These are phyloP conservation scores for Fistularia tabacaria DNA, from an alignment of 2,797 vertebrate species.

Conservation along the genomic window DNA sequence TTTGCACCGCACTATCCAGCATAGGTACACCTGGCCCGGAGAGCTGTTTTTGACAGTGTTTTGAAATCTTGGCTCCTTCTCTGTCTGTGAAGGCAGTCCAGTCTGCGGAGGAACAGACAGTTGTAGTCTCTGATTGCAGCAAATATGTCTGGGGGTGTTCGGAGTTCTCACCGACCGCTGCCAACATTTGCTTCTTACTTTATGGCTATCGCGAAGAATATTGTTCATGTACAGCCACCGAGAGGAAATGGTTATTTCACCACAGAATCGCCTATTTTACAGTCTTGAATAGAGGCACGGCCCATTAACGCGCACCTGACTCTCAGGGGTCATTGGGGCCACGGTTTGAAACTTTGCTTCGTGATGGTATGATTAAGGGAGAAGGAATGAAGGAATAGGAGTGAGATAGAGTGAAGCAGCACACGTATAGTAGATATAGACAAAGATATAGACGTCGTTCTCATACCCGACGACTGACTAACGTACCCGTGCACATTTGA, in stretches of 20 bases:
- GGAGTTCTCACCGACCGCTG: background rate
- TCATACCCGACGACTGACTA: too few relatives aligned
- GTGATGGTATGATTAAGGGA: too few relatives aligned
- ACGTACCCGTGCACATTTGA: too few relatives aligned
- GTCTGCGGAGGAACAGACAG: slow-evolving; percentile 2
- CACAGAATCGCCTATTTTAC: slow-evolving; percentile 1
- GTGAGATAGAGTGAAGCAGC: too few relatives aligned
- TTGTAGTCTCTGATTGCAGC: slow-evolving; percentile 1
- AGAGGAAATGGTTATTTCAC: slow-evolving; percentile 2
- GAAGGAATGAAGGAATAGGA: too few relatives aligned
- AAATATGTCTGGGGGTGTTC: background rate
- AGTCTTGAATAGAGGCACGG: too few relatives aligned
- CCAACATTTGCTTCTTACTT: slow-evolving; percentile 6
- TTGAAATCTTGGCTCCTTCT: slow-evolving; percentile 8
- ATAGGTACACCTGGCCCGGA: slow-evolving; percentile 7
- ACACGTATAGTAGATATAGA: too few relatives aligned
- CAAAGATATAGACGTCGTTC: too few relatives aligned
- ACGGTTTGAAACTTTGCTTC: too few relatives aligned
- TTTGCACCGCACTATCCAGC: too few relatives aligned
- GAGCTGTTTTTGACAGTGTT: slow-evolving; percentile 14
- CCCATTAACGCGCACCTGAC: too few relatives aligned
- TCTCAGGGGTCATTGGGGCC: too few relatives aligned
- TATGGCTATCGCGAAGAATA: slow-evolving; percentile 2
- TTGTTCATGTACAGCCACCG: slow-evolving; percentile 4
- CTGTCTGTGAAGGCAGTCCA: background rate